phyloP scores from a whole-genome alignment of 2,888 invertebrate species.

The Argyresthia albistria region DNA sequence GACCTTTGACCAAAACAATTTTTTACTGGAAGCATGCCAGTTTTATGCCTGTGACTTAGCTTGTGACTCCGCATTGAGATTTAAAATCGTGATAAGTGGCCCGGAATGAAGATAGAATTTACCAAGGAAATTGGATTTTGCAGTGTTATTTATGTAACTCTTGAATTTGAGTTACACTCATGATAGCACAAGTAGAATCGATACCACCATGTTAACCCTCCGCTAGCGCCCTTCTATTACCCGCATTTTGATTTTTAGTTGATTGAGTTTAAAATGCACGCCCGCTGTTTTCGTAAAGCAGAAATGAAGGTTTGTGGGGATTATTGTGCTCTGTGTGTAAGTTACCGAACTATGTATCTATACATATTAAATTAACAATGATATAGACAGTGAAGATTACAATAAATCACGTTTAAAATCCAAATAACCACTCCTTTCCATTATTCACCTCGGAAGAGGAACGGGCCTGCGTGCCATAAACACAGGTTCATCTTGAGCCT shows the following conservation, averaged over 20 bases:
- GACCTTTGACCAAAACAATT: background rate
- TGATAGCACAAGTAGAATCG: conserved; percentile 61
- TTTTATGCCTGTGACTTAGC: background rate
- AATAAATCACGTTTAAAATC: no score
- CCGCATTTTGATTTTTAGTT: conserved; percentile 69
- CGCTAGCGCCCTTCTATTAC: conserved; percentile 60
- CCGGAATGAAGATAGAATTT: background rate
- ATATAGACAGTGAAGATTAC: no score
- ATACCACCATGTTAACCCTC: conserved; percentile 63
- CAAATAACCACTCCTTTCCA: no score
- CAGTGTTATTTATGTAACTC: background rate
- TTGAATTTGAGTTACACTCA: background rate
- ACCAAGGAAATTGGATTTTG: background rate
- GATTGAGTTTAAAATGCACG: conserved; percentile 68
- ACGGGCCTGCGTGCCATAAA: no score
- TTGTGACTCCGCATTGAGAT: conserved; percentile 1
- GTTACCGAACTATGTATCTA: background rate
- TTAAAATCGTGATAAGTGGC: background rate
- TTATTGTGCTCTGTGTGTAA: conserved; percentile 1
- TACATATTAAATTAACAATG: no score
- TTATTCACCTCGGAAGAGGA: no score
- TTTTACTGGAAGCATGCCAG: background rate
- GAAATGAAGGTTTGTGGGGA: conserved; percentile 35
- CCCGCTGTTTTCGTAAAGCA: conserved; percentile 55
- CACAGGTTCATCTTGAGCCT: no score